Percentiles rank a stretch among this genome's conserved stretches.
phyloP scores from a whole-genome alignment of 2,797 vertebrate genomes.

The Choloepus didactylus region DNA sequence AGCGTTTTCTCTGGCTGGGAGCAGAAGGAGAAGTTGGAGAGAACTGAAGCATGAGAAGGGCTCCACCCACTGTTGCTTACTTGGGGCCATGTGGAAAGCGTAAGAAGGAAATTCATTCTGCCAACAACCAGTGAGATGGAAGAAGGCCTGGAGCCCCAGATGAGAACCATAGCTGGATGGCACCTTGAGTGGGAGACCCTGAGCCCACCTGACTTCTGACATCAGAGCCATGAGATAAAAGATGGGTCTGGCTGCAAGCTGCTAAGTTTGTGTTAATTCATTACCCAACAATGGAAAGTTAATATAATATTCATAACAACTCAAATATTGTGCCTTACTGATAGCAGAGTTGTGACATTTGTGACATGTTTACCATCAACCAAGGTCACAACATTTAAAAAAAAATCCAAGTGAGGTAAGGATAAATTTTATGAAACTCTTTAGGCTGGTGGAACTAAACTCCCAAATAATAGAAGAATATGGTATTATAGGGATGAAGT shows the following conservation, averaged over 20 bases:
- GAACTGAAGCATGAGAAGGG: neutral
- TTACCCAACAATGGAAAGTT: conserved; percentile 15
- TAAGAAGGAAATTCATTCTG: neutral
- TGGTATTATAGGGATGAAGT: neutral
- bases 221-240: neutral
- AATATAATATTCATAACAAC: neutral
- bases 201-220: neutral
- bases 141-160: neutral
- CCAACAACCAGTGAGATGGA: neutral
- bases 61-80: neutral
- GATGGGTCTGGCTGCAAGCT: neutral
- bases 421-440: neutral
- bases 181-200: neutral
- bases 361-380: neutral
- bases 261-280: neutral
- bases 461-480: neutral
- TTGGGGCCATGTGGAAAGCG: neutral
- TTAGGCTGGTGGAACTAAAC: neutral
- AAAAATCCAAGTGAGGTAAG: neutral
- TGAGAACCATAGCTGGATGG: neutral
- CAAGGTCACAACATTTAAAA: neutral
- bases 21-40: neutral
- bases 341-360: neutral
- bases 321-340: neutral
- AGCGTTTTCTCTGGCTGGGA: neutral